These are phyloP conservation scores for Typhlomys cinereus DNA, from an alignment of 2,113 vertebrate genomes.

Conservation along the genomic window DNA sequence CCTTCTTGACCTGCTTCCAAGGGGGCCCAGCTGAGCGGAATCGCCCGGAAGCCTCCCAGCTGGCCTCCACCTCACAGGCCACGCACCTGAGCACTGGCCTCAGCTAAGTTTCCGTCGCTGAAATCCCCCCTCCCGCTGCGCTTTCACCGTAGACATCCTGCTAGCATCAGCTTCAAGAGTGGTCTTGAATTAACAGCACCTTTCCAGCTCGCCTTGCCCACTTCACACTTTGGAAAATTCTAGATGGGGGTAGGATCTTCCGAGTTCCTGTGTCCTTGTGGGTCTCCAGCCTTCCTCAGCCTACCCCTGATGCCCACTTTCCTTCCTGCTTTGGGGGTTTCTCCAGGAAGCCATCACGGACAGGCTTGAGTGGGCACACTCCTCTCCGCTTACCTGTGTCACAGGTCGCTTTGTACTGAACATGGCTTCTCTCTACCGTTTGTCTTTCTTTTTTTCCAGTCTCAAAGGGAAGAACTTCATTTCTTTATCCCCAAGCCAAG, in stretches of 20 bases:
- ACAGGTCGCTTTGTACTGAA: neutral
- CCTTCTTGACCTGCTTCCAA: neutral
- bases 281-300: neutral
- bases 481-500: neutral
- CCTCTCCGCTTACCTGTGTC: neutral
- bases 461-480: neutral
- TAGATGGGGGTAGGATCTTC: neutral
- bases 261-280: neutral
- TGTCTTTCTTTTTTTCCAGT: neutral
- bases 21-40: neutral
- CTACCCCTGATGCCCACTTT: neutral
- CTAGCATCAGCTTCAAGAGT: neutral
- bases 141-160: neutral
- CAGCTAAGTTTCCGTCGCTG: neutral
- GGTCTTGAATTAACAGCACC: neutral
- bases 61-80: too few relatives aligned
- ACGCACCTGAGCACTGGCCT: neutral
- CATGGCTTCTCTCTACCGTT: neutral
- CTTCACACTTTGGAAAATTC: neutral
- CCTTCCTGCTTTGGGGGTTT: neutral
- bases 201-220: neutral
- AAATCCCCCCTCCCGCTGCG: neutral
- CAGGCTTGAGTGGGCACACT: fast-evolving
- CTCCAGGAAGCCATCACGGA: neutral
- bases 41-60: neutral